These are phyloP conservation scores for Fragum fragum DNA, from an alignment of 2,888 invertebrate species.

Conservation along the genomic window DNA sequence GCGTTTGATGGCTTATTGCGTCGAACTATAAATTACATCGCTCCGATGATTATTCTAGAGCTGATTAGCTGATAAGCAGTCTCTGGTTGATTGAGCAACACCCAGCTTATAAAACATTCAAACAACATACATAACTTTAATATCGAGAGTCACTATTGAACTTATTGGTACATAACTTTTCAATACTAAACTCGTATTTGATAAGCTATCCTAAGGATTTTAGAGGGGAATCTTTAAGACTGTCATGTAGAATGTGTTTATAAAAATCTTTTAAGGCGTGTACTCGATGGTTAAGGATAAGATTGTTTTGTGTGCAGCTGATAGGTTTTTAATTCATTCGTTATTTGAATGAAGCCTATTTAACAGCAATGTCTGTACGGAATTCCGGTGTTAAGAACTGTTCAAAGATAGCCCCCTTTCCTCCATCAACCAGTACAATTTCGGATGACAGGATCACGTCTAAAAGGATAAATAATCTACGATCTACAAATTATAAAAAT, in stretches of 20 bases:
- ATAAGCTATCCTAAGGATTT: too few species aligned
- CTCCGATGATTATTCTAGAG: background rate
- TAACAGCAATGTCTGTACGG: slow-evolving; percentile 44
- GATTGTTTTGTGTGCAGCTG: too few species aligned
- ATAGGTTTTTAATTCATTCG: too few species aligned
- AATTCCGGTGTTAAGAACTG: slow-evolving; percentile 51
- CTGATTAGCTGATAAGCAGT: background rate
- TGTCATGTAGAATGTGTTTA: too few species aligned
- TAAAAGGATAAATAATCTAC: slow-evolving; percentile 7
- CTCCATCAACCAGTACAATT: slow-evolving; percentile 28
- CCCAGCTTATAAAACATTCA: slow-evolving; percentile 1
- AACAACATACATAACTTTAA: background rate
- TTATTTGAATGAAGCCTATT: too few species aligned
- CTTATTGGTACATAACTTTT: too few species aligned
- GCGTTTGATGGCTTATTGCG: background rate
- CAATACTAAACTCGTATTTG: too few species aligned
- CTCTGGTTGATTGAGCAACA: background rate
- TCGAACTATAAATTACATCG: background rate
- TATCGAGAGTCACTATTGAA: background rate
- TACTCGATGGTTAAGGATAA: too few species aligned
- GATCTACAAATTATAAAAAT: background rate
- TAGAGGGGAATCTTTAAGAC: too few species aligned
- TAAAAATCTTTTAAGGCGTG: too few species aligned
- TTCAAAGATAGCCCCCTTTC: slow-evolving; percentile 52
- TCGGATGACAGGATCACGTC: slow-evolving; percentile 31